These are phyloP conservation scores for Menura novaehollandiae DNA, from an alignment of 2,113 vertebrate genomes.

Conservation along the genomic window DNA sequence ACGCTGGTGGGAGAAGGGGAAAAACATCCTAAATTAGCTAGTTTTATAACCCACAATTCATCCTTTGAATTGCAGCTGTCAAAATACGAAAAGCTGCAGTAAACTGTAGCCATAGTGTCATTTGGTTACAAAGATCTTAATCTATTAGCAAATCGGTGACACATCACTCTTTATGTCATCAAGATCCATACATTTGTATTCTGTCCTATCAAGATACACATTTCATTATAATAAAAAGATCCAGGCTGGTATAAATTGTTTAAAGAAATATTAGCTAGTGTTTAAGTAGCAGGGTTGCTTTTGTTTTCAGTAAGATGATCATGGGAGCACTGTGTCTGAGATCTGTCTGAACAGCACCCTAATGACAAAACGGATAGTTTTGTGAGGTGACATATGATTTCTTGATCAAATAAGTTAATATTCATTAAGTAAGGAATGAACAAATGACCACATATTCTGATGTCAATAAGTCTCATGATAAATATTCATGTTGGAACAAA, in stretches of 20 bases:
- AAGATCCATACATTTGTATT: not conserved
- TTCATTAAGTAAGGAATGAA: not conserved
- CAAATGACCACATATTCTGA: not conserved
- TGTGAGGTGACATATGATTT: not conserved
- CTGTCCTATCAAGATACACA: not conserved
- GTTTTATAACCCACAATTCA: not conserved
- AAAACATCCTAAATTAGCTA: not conserved
- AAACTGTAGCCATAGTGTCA: not conserved
- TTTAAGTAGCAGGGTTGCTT: not conserved
- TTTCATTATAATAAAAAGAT: not conserved
- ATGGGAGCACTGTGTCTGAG: fast-evolving
- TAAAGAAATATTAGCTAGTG: not conserved
- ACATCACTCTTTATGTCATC: not conserved
- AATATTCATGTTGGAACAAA: not conserved
- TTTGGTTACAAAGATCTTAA: not conserved
- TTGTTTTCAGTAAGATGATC: not conserved
- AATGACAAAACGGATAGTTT: not conserved
- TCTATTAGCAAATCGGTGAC: not conserved
- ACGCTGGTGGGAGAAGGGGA: not conserved
- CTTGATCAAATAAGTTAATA: not conserved
- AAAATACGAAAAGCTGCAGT: not conserved
- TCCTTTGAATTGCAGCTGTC: not conserved
- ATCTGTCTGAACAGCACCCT: not conserved
- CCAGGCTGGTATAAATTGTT: not conserved
- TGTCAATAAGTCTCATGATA: not conserved